Evolutionary conservation across 1,140 invertebrate species (phyloP), one percentile per base, ranked within the genome.

Genomic region (Sitophilus oryzae): DNA sequence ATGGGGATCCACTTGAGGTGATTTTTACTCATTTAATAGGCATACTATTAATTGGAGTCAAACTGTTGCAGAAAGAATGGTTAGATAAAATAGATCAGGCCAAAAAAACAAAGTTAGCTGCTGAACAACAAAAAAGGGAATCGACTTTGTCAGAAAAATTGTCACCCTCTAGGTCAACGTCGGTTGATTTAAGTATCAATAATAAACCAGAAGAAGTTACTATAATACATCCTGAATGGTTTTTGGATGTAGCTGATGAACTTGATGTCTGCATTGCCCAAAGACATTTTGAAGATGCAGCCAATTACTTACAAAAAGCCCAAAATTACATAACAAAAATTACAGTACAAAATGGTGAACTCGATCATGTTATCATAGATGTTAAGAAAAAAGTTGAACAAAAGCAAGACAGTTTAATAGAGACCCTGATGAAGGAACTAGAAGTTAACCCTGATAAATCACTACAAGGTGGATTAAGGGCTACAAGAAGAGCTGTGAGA

Each of bases 261-360:
- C 76, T 99, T 18, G 95, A 99, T 76, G 94, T 97, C 14, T 85
- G 86, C 56, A 93, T 98, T 61, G 96, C 95, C n/a, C 93, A 98
- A 72, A 80, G 96, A 62, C 91, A 97, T 69, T 97, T 98, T 72
- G 93, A 97, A 72, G 89, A 94, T 68, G 93, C 96, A 14, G 89
- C 95, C 53, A 81, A 83, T 54, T 75, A 96, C 6, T 83, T 98
- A 45, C 82, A 90, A 59, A 87, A 83, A 73, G 84, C 83, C 0
- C 79, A 79, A 59, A 73, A 79, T 2, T 87, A 79, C 60, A 65
- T 82, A 19, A 66, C 62, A 16, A 70, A 76, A 45, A 62, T 71
- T 36, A 58, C 60, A 45, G 59, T 66, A 25, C 76, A 75, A 21
- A 73, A 76, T 56, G 73, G 74, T 38, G 67, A 64, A 30, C 40